Conservation (phyloP, 1,140 invertebrate genomes). For the Dendrolimus punctatus region DNA sequence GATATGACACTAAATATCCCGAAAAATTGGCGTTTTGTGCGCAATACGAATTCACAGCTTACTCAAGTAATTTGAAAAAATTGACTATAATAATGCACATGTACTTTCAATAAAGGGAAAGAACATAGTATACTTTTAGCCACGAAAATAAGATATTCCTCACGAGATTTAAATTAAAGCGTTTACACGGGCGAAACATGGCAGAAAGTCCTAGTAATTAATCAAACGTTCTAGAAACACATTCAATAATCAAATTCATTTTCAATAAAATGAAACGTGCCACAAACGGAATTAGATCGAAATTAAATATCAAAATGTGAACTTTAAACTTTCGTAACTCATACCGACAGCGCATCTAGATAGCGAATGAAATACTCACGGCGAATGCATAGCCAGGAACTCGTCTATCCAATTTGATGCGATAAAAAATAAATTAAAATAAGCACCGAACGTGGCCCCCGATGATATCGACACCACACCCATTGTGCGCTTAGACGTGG, state of each 20-base stretch:
- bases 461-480: constrained; percentile 63
- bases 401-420: constrained; percentile 55
- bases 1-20: too few species aligned
- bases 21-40: too few species aligned
- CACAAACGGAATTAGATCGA: constrained; percentile 14
- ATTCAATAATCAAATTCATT: background rate
- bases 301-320: constrained; percentile 46
- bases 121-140: too few species aligned
- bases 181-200: too few species aligned
- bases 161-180: too few species aligned
- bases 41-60: too few species aligned
- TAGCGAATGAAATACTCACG: constrained; percentile 21
- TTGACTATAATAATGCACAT: too few species aligned
- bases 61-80: too few species aligned
- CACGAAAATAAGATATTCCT: too few species aligned
- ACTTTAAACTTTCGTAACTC: constrained; percentile 47
- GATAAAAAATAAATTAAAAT: constrained; percentile 71
- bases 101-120: too few species aligned
- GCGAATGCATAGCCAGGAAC: constrained; percentile 45
- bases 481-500: constrained; percentile 54
- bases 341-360: constrained; percentile 24
- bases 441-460: constrained; percentile 32
- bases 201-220: background rate
- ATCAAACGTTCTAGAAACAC: background rate
- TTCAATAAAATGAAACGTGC: constrained; percentile 2